phyloP scores from a whole-genome alignment of 1,140 invertebrate species.

The Orchesella cincta region DNA sequence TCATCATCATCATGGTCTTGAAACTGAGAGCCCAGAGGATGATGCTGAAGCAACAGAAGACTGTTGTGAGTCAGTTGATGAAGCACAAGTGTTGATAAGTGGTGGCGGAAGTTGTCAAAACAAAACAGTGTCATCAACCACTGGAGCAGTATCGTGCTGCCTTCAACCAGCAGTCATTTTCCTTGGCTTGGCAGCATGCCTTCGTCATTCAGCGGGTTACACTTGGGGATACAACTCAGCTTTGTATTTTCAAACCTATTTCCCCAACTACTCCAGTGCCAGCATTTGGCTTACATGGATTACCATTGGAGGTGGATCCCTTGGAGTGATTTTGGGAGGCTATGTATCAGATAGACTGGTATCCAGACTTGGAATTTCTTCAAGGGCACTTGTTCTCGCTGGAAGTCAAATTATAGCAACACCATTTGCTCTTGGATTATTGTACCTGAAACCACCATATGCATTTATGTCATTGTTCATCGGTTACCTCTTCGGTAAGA shows the following conservation, averaged over 20 bases:
- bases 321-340: conserved; percentile 84
- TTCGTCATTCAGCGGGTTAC: conserved; percentile 82
- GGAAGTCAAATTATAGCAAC: conserved; percentile 78
- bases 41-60: background rate
- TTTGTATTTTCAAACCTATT: conserved; percentile 81
- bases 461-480: conserved; percentile 83
- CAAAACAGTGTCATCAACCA: background rate
- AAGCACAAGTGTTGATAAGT: conserved; percentile 14
- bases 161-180: conserved; percentile 74
- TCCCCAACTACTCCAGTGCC: conserved; percentile 74
- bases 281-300: conserved; percentile 84
- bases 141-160: conserved; percentile 57
- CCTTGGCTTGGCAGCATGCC: conserved; percentile 80
- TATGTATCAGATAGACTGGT: conserved; percentile 87
- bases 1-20: background rate
- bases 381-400: conserved; percentile 77
- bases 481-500: conserved; percentile 81
- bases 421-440: conserved; percentile 82
- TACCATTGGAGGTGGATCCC: conserved; percentile 79
- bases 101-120: background rate
- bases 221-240: conserved; percentile 86
- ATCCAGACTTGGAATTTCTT: conserved; percentile 79
- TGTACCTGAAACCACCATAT: conserved; percentile 76
- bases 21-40: background rate
- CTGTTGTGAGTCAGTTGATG: conserved; percentile 3